Percentiles rank a stretch among this genome's conserved stretches.
Evolutionary conservation across 2,113 vertebrate species (phyloP).

Genomic region (Pongo abelii): DNA sequence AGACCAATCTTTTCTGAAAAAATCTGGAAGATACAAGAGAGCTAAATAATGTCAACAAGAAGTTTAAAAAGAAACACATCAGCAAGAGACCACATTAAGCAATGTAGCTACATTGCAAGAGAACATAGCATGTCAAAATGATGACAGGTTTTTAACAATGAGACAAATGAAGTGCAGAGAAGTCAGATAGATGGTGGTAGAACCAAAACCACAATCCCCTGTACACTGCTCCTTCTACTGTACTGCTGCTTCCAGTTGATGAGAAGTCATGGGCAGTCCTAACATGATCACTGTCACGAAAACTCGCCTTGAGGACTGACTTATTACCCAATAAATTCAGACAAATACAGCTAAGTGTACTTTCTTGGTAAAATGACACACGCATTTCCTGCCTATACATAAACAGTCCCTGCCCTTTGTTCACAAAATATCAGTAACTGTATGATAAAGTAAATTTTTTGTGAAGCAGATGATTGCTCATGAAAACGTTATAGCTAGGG

Average conservation of each 20-base stretch:
- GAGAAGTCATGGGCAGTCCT: neutral
- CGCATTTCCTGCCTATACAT: rapidly evolving
- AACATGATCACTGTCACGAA: neutral
- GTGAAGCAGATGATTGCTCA: neutral
- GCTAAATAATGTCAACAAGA: neutral
- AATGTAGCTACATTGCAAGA: neutral
- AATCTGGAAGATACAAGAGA: neutral
- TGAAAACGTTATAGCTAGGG: neutral
- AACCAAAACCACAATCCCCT: neutral
- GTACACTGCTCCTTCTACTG: neutral
- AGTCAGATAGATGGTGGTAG: too few species aligned
- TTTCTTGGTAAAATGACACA: neutral
- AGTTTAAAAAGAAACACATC: neutral
- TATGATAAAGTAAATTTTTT: neutral
- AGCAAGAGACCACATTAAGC: neutral
- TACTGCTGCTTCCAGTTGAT: neutral
- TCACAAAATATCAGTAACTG: neutral
- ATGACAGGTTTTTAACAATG: neutral
- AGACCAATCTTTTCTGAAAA: neutral
- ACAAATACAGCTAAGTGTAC: neutral
- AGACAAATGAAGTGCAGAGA: neutral
- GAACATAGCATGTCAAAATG: neutral
- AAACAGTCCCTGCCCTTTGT: neutral
- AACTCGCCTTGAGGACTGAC: neutral
- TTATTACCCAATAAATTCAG: neutral